Conservation (phyloP, 2,113 vertebrate genomes). For the Eublepharis macularius region DNA sequence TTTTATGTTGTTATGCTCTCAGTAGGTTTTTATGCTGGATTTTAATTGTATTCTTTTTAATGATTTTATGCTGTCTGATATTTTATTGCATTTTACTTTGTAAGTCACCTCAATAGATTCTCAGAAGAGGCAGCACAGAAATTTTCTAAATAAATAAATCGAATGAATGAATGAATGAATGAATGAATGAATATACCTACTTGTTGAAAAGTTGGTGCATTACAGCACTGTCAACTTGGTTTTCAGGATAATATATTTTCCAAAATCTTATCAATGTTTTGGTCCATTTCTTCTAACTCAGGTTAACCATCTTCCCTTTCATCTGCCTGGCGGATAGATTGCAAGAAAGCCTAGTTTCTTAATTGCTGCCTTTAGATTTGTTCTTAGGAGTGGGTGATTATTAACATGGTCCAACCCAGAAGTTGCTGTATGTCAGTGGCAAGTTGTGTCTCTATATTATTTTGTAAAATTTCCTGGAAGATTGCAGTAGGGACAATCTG, state of each 20-base stretch:
- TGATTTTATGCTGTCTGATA: too few species aligned
- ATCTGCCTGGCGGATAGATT: not conserved
- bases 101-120: too few species aligned
- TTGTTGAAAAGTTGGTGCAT: not conserved
- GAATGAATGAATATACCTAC: too few species aligned
- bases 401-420: not conserved
- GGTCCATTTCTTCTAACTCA: not conserved
- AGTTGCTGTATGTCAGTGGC: not conserved
- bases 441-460: not conserved
- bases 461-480: not conserved
- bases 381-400: too few species aligned
- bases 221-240: not conserved
- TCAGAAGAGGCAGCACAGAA: too few species aligned
- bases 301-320: not conserved
- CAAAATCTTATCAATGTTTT: not conserved
- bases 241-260: not conserved
- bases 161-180: too few species aligned
- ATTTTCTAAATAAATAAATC: too few species aligned
- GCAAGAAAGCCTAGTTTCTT: not conserved
- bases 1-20: too few species aligned
- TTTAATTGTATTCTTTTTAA: too few species aligned
- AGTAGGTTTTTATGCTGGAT: too few species aligned
- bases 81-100: too few species aligned
- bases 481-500: slow-evolving; percentile 42
- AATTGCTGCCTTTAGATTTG: not conserved